Evolutionary conservation across 1,140 invertebrate genomes (phyloP).

Genomic region (Drosophila bocqueti): DNA sequence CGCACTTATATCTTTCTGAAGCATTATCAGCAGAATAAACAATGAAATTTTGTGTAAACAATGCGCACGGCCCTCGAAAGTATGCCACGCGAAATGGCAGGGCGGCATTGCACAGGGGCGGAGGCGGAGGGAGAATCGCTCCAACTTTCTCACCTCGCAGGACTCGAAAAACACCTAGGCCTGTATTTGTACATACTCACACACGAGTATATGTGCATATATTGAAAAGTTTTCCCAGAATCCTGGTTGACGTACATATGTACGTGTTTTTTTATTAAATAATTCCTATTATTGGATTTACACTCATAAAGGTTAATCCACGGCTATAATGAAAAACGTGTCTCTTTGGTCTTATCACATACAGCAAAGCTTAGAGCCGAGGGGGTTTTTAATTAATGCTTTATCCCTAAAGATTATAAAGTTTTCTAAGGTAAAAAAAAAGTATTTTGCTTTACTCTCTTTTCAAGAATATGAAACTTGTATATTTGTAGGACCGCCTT

Average conservation of each 20-base stretch:
- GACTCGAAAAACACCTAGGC: conserved; percentile 5
- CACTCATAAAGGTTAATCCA: neutral
- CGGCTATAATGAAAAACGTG: conserved; percentile 3
- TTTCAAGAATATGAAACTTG: too few species aligned
- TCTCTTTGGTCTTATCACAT: neutral
- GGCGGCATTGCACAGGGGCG: neutral
- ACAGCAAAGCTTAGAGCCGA: too few species aligned
- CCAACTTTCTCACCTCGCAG: conserved; percentile 13
- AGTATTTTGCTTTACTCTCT: too few species aligned
- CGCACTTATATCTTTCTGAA: conserved; percentile 11
- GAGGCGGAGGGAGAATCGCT: conserved; percentile 1
- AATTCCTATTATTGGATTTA: conserved; percentile 12
- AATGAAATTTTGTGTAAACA: conserved; percentile 63
- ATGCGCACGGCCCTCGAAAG: conserved; percentile 46
- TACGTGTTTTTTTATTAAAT: conserved; percentile 2
- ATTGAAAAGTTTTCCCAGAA: conserved; percentile 7
- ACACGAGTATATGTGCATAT: neutral
- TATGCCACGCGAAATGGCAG: conserved; percentile 32
- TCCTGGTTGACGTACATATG: neutral
- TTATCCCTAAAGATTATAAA: too few species aligned
- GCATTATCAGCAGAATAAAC: conserved; percentile 58
- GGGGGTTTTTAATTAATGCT: neutral
- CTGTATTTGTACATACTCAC: neutral
- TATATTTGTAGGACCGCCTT: neutral
- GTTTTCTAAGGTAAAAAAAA: neutral